Evolutionary conservation across 2,797 vertebrate genomes (phyloP), one percentile per base, ranked within the genome.

Genomic region (Urosaurus nigricauda): DNA sequence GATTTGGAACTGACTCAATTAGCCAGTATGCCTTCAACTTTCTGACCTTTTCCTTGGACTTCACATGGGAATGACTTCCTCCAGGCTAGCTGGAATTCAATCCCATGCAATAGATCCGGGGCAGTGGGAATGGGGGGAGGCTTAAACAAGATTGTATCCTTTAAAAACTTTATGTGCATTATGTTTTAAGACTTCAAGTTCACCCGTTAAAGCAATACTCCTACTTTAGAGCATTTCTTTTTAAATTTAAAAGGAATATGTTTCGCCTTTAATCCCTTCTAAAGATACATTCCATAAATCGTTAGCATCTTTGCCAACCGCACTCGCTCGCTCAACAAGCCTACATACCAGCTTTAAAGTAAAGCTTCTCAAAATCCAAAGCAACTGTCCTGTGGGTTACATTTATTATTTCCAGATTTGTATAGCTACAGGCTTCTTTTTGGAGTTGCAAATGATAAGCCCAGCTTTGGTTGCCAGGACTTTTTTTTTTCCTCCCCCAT

Each of bases 221-320:
- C 93, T 92, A 93, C 86, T 92, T 90, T 92, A 73, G 93, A 88
- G 90, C 89, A 96, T 93, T 96, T 74, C 35, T 84, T 40, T 75
- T 63, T 21, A 4, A 12, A 58, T 21, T 74, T 4, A 47, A 94
- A 94, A 95, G 94, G 90, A 96, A 94, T 95, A 95, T 95, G 96
- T 91, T 96, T 96, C 91, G 63, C 87, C 94, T 94, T 96, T 96
- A 96, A 96, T 97, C 94, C 95, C 94, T 96, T 95, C 95, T 96
- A 97, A 97, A 97, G 96, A 96, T 88, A 93, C 96, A 97, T 97
- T 97, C 97, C 97, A 96, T 95, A 93, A 96, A 97, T 97, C 93
- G 93, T 94, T 96, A 95, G 92, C 96, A 95, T 97, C 96, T 93
- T 79, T 96, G 95, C 96, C 96, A 96, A 93, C 93, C 93, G 83